Conservation (phyloP, 2,797 vertebrate genomes). For the Manis javanica region DNA sequence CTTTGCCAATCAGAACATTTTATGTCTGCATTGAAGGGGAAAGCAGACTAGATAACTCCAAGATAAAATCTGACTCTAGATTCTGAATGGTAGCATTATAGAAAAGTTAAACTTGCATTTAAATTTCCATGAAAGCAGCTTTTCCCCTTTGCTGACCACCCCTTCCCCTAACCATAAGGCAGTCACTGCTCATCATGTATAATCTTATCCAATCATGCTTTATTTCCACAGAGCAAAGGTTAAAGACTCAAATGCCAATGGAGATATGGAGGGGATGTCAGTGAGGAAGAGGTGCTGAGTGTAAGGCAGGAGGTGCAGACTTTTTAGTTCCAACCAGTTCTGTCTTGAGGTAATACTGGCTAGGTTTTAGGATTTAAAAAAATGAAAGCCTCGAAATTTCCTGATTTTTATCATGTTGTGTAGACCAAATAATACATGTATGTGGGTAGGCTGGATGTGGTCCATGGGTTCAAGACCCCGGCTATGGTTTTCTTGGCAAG, state of each 20-base stretch:
- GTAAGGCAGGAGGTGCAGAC: not conserved
- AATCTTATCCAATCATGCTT: not conserved
- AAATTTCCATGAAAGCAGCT: not conserved
- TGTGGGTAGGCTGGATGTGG: not conserved
- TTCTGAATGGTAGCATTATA: not conserved
- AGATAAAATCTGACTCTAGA: not conserved
- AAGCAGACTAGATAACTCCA: not conserved
- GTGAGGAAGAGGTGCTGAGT: not conserved
- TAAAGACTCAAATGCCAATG: slow-evolving; percentile 33
- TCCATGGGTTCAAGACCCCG: not conserved
- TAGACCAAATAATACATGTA: not conserved
- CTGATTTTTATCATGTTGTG: not conserved
- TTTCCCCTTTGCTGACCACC: not conserved
- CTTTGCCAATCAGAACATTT: slow-evolving; percentile 33
- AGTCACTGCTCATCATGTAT: not conserved
- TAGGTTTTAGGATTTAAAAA: not conserved
- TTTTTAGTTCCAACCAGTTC: not conserved
- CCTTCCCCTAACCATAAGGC: not conserved
- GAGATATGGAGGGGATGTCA: not conserved
- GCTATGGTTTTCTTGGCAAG: not conserved
- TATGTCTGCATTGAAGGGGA: not conserved
- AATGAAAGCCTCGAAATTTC: not conserved
- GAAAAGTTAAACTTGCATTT: slow-evolving; percentile 32
- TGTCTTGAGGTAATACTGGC: not conserved
- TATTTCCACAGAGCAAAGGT: slow-evolving; percentile 11